Evolutionary conservation across 2,888 invertebrate species (phyloP).

Genomic region (Noctua comes): DNA sequence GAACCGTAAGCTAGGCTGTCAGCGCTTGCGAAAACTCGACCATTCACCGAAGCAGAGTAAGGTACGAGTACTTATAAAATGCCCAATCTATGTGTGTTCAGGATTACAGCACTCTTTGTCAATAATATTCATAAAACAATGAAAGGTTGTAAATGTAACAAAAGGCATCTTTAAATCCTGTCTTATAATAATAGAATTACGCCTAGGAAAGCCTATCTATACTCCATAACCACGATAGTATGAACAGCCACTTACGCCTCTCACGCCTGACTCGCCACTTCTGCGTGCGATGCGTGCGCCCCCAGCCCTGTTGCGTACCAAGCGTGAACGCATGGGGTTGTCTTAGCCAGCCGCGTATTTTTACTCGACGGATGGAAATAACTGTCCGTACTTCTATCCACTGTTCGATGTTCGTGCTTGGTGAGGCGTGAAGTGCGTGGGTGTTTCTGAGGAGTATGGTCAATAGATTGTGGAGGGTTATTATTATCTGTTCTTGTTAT

Average conservation of each 20-base stretch:
- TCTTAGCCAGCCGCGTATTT: slow-evolving; percentile 60
- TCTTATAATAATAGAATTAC: background rate
- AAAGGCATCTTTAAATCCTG: background rate
- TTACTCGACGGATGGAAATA: slow-evolving; percentile 58
- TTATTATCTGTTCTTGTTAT: background rate
- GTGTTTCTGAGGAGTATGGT: slow-evolving; percentile 43
- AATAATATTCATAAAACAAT: too few relatives aligned
- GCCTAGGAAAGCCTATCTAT: background rate
- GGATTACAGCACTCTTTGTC: background rate
- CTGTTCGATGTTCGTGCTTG: slow-evolving; percentile 41
- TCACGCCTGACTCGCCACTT: slow-evolving; percentile 43
- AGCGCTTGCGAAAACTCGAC: background rate
- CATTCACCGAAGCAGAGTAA: background rate
- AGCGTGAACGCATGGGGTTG: slow-evolving; percentile 58
- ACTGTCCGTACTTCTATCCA: slow-evolving; percentile 19
- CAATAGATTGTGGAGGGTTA: background rate
- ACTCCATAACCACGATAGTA: slow-evolving; percentile 14
- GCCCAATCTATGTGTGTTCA: background rate
- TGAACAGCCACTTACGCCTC: slow-evolving; percentile 20
- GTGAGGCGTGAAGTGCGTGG: slow-evolving; percentile 40
- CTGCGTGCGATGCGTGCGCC: slow-evolving; percentile 64
- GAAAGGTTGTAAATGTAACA: background rate
- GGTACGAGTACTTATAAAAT: background rate
- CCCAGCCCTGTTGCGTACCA: slow-evolving; percentile 52
- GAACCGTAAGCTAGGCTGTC: too few relatives aligned